These are phyloP conservation scores for Eremobia ochroleuca DNA, from an alignment of 2,888 invertebrate genomes.

Conservation along the genomic window DNA sequence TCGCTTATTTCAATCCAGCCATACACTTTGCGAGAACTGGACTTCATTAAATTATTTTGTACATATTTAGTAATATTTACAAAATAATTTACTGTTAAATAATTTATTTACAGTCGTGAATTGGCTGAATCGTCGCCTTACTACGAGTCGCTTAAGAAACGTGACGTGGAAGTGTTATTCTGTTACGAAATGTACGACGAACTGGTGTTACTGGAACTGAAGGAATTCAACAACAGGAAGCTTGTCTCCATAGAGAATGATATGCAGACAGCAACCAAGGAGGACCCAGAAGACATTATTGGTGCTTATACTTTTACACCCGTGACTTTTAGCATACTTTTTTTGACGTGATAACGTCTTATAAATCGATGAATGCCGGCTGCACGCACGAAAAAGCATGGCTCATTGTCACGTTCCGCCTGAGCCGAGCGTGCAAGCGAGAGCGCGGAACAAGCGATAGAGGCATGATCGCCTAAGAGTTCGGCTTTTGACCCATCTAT, in stretches of 20 bases:
- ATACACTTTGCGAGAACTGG: neutral
- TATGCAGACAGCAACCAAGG: slow-evolving; percentile 94
- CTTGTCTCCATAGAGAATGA: slow-evolving; percentile 98
- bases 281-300: slow-evolving; percentile 91
- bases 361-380: no score
- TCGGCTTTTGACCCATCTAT: no score
- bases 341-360: no score
- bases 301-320: slow-evolving; percentile 79
- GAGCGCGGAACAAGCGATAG: no score
- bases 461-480: no score
- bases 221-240: slow-evolving; percentile 94
- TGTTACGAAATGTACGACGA: slow-evolving; percentile 99
- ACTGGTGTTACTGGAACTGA: slow-evolving; percentile 97
- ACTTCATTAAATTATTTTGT: neutral
- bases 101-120: slow-evolving; percentile 96
- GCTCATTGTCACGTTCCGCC: no score
- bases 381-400: no score
- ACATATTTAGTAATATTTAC: no score
- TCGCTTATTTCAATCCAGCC: neutral
- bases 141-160: slow-evolving; percentile 97
- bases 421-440: no score
- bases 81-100: no score
- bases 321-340: no score
- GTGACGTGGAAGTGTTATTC: slow-evolving; percentile 97
- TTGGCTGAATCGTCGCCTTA: slow-evolving; percentile 98